Conservation (phyloP, 2,888 invertebrate genomes). For the Orthosia cruda region DNA sequence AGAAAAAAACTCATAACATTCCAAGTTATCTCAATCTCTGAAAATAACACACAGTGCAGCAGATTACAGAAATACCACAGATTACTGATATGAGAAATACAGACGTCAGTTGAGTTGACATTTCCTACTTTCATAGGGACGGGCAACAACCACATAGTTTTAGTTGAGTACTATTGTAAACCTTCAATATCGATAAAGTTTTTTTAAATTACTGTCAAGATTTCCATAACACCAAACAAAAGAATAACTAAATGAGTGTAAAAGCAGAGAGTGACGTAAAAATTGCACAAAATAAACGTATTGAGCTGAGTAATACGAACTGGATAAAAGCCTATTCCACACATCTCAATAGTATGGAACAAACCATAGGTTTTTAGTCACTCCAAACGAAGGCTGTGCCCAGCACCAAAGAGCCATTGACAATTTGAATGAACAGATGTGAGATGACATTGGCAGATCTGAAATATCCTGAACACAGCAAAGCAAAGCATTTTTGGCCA, state of each 20-base stretch:
- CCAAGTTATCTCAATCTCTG: constrained; percentile 22
- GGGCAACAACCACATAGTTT: neutral
- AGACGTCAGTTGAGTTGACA: constrained; percentile 35
- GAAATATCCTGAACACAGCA: neutral
- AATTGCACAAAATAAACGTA: neutral
- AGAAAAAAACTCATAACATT: constrained; percentile 19
- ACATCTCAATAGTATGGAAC: no score
- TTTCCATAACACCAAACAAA: neutral
- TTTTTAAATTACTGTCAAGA: neutral
- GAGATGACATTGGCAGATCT: neutral
- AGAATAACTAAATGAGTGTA: neutral
- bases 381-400: neutral
- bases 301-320: neutral
- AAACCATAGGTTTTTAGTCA: neutral
- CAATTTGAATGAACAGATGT: neutral
- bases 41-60: constrained; percentile 49
- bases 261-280: neutral
- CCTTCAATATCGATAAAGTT: neutral
- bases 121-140: constrained; percentile 2
- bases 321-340: neutral
- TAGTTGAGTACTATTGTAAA: constrained; percentile 14
- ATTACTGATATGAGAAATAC: no score
- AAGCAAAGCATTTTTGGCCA: constrained; percentile 32
- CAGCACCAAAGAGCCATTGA: neutral
- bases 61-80: no score